A percentile compares a stretch with the other conserved stretches of the same genome.
Conservation (phyloP, 2,113 vertebrate genomes). For the Agapornis roseicollis region DNA sequence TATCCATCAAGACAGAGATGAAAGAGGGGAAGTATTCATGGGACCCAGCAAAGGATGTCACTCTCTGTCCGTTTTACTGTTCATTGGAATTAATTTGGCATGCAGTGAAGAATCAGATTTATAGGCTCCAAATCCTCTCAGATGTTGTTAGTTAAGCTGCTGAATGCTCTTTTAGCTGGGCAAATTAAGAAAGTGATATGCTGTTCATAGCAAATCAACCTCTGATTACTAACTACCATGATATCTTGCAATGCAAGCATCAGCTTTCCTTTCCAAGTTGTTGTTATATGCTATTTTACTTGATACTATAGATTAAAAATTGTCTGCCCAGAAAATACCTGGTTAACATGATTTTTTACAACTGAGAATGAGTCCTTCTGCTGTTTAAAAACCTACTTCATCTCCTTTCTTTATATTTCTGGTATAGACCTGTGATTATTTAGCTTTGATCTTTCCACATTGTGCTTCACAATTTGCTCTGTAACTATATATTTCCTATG, state of each 20-base stretch:
- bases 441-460: slow-evolving; percentile 48
- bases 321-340: neutral
- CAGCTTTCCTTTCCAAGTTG: neutral
- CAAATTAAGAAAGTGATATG: neutral
- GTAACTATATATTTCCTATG: slow-evolving; percentile 33
- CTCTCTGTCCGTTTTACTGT: neutral
- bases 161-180: slow-evolving; percentile 10
- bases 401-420: neutral
- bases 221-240: neutral
- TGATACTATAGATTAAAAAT: neutral
- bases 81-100: neutral
- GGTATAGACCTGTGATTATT: neutral
- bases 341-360: neutral
- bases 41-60: neutral
- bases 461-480: slow-evolving; percentile 25
- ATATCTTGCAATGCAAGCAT: neutral
- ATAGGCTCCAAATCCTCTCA: neutral
- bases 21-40: neutral
- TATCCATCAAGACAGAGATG: neutral
- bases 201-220: neutral
- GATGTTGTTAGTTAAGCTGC: slow-evolving; percentile 1
- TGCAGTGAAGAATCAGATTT: neutral
- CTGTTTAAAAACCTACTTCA: neutral
- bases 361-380: neutral
- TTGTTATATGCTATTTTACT: neutral